Base-by-base conservation (phyloP, 2,888 invertebrate genomes). In the Halictus ligatus region DNA sequence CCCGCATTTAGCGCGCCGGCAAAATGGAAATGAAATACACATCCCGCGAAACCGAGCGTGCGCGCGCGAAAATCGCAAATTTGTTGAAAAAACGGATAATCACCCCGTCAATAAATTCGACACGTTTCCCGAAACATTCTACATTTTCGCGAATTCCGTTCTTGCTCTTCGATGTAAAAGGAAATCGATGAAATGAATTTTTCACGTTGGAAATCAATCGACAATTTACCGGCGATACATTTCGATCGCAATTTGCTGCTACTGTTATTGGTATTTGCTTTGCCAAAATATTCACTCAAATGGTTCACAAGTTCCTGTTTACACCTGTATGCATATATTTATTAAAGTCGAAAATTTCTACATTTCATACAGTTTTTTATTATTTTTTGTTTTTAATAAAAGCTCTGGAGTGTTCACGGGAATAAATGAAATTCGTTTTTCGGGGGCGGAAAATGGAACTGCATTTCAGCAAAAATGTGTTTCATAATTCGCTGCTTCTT, bases 21-120 rank as follows among this genome's bases (percentile, higher is more conserved):
- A 12, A 81, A 54, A 25, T 75, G 43, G 40, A 71, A 67, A 29
- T 50, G 21, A 71, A 71, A 71, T 71, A 40, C 43, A 43, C 71
- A 54, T 54, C 10, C 10, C 10, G n/a, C 35, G 67, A 15, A 67
- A 35, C 67, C 25, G 15, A 25, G 0, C 50, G 13, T 12, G 12
- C 4, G 0, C 25, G 25, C 13, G 13, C 64, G 64, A 6, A 18
- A 64, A 29, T 64, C 6, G 0, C 15, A 29, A 64, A 64, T 64
- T 64, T 29, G 64, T 18, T 64, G 29, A 7, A 64, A 29, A 13
- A 8, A 0, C 25, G 29, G 25, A 25, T 25, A 64, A 64, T n/a
- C 21, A n/a, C n/a, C 10, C 3, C 10, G 35, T n/a, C n/a, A 3
- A n/a, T 54, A 21, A 21, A 8, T 54, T 21, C 54, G 54, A 21